These are phyloP conservation scores for Drosophila ochracea DNA, from an alignment of 2,888 invertebrate genomes.

Conservation along the genomic window DNA sequence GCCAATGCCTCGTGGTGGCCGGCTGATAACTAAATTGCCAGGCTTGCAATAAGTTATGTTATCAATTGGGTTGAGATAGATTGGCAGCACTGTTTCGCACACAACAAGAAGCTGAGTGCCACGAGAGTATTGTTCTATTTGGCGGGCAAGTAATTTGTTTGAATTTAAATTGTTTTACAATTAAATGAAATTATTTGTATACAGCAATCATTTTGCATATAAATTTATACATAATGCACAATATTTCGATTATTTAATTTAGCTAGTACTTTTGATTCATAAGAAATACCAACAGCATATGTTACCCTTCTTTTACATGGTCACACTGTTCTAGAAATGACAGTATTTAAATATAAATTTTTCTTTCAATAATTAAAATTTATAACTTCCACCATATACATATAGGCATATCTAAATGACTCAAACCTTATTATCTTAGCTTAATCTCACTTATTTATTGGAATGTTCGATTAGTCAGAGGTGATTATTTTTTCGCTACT, in stretches of 20 bases:
- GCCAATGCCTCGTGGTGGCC: conserved; percentile 26
- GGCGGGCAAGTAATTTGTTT: not conserved
- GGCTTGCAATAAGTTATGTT: conserved; percentile 14
- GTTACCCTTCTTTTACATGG: not conserved
- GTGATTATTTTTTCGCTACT: not conserved
- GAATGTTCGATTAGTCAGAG: not conserved
- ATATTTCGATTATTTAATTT: not conserved
- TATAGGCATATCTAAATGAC: not conserved
- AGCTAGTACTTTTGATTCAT: not conserved
- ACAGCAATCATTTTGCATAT: not conserved
- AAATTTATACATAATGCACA: no score
- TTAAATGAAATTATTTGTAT: not conserved
- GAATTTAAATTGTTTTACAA: not conserved
- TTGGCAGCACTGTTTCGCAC: conserved; percentile 5
- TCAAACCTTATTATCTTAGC: not conserved
- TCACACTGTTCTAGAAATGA: not conserved
- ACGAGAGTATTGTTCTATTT: not conserved
- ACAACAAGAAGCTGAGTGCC: conserved; percentile 13
- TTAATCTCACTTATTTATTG: not conserved
- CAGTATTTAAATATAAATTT: not conserved
- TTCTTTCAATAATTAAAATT: not conserved
- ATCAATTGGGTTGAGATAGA: conserved; percentile 11
- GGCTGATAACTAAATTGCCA: conserved; percentile 9
- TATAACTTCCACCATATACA: not conserved
- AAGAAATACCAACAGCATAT: not conserved